Base-by-base conservation (phyloP, 2,113 vertebrate species). In the Monopterus albus region DNA sequence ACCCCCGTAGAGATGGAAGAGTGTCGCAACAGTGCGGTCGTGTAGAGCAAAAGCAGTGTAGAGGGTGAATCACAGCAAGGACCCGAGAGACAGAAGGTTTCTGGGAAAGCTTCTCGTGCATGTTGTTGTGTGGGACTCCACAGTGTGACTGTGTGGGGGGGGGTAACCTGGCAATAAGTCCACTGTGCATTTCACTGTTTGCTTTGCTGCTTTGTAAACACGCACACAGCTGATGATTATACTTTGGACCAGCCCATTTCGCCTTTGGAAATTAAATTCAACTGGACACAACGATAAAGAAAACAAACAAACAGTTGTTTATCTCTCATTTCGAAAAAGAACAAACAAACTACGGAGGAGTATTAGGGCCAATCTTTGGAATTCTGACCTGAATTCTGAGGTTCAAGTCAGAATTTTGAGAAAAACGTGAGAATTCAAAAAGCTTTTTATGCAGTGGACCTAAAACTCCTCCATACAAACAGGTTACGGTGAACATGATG, bases 131-230 rank as follows among this genome's bases (percentile, higher is more conserved):
- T 76, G 58, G 78, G 70, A 25, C 64, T 49, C 49, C 35, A 5
- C 47, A n/a, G 28, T 21, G 47, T n/a, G 42, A 58, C 39, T 23
- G 64, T 13, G 65, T 18, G 31, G 13, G 21, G 8, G n/a, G n/a
- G 42, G 17, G 75, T 84, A 78, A 84, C 81, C 71, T 77, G 76
- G 81, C 71, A 78, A 67, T 84, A 58, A 59, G 15, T 72, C 81
- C 81, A 42, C n/a, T 7, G 74, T 61, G 87, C 4, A 61, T 36
- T 3, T 3, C 1, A 11, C 21, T 69, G 62, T 42, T 68, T 38
- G 18, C n/a, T 72, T 17, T 25, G n/a, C 8, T 64, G 58, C 23
- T 55, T 46, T 38, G 36, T 17, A 71, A 69, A 59, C 55, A 28
- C 18, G 68, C 35, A 43, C 13, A 42, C 15, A 56, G 1, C 17